Conservation (phyloP, 2,797 vertebrate genomes). For the Rhadinocentrus ornatus region DNA sequence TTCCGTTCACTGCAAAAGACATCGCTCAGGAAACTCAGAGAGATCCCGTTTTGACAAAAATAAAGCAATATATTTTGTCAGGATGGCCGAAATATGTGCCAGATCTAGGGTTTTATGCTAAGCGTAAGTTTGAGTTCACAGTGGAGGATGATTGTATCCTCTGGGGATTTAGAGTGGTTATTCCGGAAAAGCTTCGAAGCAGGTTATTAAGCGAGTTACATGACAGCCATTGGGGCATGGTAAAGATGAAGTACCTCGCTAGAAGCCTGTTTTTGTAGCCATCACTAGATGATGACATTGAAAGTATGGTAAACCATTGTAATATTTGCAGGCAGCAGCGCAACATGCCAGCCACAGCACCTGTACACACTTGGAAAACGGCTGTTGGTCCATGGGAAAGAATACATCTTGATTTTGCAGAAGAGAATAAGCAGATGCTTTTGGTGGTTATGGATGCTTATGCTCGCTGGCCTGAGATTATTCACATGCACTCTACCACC, state of each 20-base stretch:
- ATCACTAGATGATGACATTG: too few relatives aligned
- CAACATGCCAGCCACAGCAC: too few relatives aligned
- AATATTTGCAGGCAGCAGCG: too few relatives aligned
- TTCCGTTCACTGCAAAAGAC: too few relatives aligned
- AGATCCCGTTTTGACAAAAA: too few relatives aligned
- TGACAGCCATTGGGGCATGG: conserved; percentile 44
- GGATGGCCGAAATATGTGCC: too few relatives aligned
- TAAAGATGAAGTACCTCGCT: conserved; percentile 51
- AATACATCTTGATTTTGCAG: conserved; percentile 15
- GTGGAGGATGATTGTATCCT: conserved; percentile 13
- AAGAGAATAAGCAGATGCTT: not conserved
- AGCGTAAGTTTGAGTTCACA: conserved; percentile 10
- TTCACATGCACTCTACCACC: not conserved
- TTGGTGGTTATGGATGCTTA: not conserved
- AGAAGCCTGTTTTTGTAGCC: too few relatives aligned
- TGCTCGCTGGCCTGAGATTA: not conserved
- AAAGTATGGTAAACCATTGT: too few relatives aligned
- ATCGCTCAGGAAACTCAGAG: too few relatives aligned
- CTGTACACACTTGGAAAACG: conserved; percentile 15
- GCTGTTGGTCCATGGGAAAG: conserved; percentile 7
- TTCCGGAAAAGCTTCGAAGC: conserved; percentile 7
- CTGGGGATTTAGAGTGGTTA: conserved; percentile 21
- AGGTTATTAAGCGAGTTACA: conserved; percentile 28
- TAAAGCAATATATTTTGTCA: too few relatives aligned
- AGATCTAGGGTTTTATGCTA: too few relatives aligned